A percentile compares a stretch with the other conserved stretches of the same genome.
These are phyloP conservation scores for Macrotis lagotis DNA, from an alignment of 2,113 vertebrate genomes.

Conservation along the genomic window DNA sequence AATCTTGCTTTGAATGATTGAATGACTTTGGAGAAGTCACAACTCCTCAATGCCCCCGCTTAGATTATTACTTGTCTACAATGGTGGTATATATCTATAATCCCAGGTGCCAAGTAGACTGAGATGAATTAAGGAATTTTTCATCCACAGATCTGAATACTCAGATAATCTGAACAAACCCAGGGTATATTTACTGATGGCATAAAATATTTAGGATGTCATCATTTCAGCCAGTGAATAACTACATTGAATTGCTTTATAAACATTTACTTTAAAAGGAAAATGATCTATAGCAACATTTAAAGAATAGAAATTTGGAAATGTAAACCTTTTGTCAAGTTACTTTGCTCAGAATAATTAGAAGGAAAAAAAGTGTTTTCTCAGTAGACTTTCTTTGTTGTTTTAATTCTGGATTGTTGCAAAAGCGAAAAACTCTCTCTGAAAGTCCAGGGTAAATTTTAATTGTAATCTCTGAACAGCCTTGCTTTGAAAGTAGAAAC, in stretches of 20 bases:
- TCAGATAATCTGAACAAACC: not conserved
- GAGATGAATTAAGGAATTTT: not conserved
- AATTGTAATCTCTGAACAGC: conserved; percentile 31
- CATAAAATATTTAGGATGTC: not conserved
- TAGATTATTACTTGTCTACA: not conserved
- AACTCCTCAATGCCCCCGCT: not conserved
- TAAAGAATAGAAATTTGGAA: conserved; percentile 17
- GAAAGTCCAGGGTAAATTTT: conserved; percentile 17
- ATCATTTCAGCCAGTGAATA: not conserved
- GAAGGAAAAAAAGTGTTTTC: not conserved
- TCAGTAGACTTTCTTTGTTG: not conserved
- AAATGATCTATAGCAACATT: conserved; percentile 25
- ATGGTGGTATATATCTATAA: not conserved
- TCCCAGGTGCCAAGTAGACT: not conserved
- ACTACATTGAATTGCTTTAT: conserved; percentile 41
- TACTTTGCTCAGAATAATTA: not conserved
- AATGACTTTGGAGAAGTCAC: not conserved
- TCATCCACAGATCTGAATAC: not conserved
- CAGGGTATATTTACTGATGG: not conserved
- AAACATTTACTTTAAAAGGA: conserved; percentile 30
- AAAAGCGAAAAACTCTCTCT: conserved; percentile 22
- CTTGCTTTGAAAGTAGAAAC: conserved; percentile 6
- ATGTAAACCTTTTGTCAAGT: conserved; percentile 48
- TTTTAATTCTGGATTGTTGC: not conserved
- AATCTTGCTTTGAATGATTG: not conserved